phyloP scores from a whole-genome alignment of 2,113 vertebrate species.

The Pseudonaja textilis region DNA sequence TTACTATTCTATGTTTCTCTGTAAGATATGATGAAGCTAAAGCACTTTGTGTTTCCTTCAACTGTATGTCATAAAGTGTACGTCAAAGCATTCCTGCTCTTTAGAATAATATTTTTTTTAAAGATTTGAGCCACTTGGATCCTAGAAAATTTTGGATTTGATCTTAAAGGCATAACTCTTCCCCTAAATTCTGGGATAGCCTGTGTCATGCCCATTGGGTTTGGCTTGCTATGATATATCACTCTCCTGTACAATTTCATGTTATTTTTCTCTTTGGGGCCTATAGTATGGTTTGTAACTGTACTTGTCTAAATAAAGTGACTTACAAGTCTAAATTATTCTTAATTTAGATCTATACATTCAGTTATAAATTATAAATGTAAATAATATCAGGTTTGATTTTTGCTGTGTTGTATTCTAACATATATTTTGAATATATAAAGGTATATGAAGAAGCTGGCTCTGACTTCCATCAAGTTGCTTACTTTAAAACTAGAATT shows the following conservation, averaged over 20 bases:
- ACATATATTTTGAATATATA: constrained; percentile 5
- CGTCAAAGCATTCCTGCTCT: background rate
- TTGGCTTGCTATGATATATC: background rate
- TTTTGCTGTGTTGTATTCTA: background rate
- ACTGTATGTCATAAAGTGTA: background rate
- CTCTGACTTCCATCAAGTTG: constrained; percentile 98
- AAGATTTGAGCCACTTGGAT: background rate
- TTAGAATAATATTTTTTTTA: background rate
- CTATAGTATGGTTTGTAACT: background rate
- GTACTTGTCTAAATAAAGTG: background rate
- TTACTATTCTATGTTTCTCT: background rate
- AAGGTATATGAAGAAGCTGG: constrained; percentile 98
- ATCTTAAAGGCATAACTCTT: background rate
- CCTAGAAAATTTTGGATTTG: background rate
- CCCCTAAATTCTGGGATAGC: background rate
- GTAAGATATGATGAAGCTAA: background rate
- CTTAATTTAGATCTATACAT: background rate
- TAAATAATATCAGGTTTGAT: background rate
- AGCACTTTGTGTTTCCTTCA: background rate
- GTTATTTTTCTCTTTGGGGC: background rate
- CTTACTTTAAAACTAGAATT: constrained; percentile 96
- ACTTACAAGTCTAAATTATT: background rate
- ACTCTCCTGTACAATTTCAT: background rate
- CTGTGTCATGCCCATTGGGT: background rate
- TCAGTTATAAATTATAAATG: background rate